phyloP scores from a whole-genome alignment of 2,888 invertebrate species.

The Mamestra brassicae region DNA sequence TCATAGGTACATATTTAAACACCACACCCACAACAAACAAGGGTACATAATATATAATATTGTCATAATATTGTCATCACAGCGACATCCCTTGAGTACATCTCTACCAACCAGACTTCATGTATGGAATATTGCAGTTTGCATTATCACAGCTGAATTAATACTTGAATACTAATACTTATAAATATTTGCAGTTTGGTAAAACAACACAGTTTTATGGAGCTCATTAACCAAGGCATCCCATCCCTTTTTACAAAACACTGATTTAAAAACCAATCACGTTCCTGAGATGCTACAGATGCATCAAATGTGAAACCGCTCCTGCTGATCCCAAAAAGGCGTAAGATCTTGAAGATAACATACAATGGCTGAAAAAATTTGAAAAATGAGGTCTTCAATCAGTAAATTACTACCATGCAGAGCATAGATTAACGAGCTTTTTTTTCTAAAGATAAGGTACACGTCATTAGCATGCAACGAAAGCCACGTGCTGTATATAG shows the following conservation, averaged over 20 bases:
- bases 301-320: slow-evolving; percentile 20
- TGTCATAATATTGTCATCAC: too few relatives aligned
- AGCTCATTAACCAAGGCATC: slow-evolving; percentile 41
- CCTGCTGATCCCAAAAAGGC: slow-evolving; percentile 32
- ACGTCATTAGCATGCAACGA: slow-evolving; percentile 54
- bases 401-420: slow-evolving; percentile 42
- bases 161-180: neutral
- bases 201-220: neutral
- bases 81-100: too few relatives aligned
- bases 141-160: neutral
- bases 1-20: too few relatives aligned
- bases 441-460: slow-evolving; percentile 46
- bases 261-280: slow-evolving; percentile 39
- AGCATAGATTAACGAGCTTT: slow-evolving; percentile 59
- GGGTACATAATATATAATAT: too few relatives aligned
- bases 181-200: slow-evolving; percentile 14
- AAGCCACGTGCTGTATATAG: slow-evolving; percentile 56
- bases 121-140: neutral
- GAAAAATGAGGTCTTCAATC: slow-evolving; percentile 34
- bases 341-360: slow-evolving; percentile 49
- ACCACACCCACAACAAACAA: too few relatives aligned
- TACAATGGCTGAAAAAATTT: slow-evolving; percentile 42
- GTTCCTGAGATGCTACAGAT: slow-evolving; percentile 26
- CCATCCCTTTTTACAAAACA: slow-evolving; percentile 5
- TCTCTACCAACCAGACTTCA: neutral